These are phyloP conservation scores for Oeneis ivallda DNA, from an alignment of 2,888 invertebrate species.

Conservation along the genomic window DNA sequence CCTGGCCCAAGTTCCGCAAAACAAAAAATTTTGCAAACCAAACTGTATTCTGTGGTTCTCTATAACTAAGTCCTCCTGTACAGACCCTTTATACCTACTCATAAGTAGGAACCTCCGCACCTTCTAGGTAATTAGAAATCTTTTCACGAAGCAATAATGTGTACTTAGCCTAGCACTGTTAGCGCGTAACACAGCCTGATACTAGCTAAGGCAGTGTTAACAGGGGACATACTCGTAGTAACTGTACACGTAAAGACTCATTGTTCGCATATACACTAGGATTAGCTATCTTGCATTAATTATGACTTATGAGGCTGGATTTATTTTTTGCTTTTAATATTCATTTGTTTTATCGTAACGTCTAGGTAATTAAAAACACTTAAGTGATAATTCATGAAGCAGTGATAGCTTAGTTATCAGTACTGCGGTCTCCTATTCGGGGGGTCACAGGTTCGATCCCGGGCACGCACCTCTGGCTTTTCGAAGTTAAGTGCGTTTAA, in stretches of 20 bases:
- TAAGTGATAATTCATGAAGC: too few species aligned
- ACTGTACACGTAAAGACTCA: slow-evolving; percentile 23
- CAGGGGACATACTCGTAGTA: slow-evolving; percentile 8
- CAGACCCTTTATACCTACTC: too few species aligned
- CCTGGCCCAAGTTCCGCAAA: too few species aligned
- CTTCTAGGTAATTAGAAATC: slow-evolving; percentile 1
- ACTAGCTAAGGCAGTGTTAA: slow-evolving; percentile 32
- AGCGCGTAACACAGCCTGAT: slow-evolving; percentile 26
- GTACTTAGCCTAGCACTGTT: slow-evolving; percentile 30
- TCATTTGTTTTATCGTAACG: neutral
- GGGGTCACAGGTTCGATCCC: too few species aligned
- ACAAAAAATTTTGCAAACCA: too few species aligned
- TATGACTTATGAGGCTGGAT: slow-evolving; percentile 19
- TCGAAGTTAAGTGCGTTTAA: too few species aligned
- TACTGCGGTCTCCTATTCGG: too few species aligned
- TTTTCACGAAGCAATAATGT: slow-evolving; percentile 10
- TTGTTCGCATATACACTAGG: slow-evolving; percentile 30
- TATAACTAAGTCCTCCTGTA: too few species aligned
- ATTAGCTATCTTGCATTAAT: slow-evolving; percentile 32
- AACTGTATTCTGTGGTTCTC: too few species aligned
- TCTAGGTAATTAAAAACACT: neutral
- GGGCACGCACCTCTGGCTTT: too few species aligned
- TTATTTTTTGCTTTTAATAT: neutral
- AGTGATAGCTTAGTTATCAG: too few species aligned
- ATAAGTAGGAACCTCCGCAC: too few species aligned